These are phyloP conservation scores for Scopus umbretta DNA, from an alignment of 2,113 vertebrate genomes.

Conservation along the genomic window DNA sequence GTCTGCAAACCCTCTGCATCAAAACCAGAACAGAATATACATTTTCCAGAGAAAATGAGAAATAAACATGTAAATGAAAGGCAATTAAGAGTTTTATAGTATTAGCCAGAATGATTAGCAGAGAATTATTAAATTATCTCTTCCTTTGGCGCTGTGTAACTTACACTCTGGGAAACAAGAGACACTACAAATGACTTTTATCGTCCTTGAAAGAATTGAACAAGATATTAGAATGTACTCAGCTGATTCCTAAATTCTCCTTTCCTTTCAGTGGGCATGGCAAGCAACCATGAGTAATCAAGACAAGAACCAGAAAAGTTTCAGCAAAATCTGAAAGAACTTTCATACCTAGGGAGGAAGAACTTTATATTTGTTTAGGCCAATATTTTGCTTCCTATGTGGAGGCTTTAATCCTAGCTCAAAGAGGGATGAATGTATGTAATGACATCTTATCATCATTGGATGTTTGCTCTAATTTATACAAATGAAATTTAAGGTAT, in stretches of 20 bases:
- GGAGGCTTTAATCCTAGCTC: background rate
- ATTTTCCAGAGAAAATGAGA: constrained; percentile 21
- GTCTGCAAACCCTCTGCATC: constrained; percentile 25
- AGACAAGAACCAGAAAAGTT: background rate
- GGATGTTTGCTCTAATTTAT: background rate
- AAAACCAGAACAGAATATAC: constrained; percentile 27
- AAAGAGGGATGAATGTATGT: background rate
- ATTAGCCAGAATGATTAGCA: constrained; percentile 34
- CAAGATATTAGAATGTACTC: background rate
- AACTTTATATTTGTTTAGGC: background rate
- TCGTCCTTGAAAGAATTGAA: background rate
- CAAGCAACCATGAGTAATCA: background rate
- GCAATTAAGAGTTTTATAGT: background rate
- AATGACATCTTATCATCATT: background rate
- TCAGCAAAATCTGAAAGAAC: background rate
- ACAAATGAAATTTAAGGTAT: background rate
- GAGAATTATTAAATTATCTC: constrained; percentile 12
- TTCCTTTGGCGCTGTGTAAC: background rate
- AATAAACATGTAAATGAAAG: constrained; percentile 50
- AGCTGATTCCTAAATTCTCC: background rate
- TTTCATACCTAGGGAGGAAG: background rate
- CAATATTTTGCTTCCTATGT: background rate
- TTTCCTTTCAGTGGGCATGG: background rate
- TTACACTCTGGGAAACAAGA: background rate
- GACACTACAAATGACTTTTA: background rate